Base-by-base conservation (phyloP, 2,888 invertebrate species). In the Tenodera sinensis region DNA sequence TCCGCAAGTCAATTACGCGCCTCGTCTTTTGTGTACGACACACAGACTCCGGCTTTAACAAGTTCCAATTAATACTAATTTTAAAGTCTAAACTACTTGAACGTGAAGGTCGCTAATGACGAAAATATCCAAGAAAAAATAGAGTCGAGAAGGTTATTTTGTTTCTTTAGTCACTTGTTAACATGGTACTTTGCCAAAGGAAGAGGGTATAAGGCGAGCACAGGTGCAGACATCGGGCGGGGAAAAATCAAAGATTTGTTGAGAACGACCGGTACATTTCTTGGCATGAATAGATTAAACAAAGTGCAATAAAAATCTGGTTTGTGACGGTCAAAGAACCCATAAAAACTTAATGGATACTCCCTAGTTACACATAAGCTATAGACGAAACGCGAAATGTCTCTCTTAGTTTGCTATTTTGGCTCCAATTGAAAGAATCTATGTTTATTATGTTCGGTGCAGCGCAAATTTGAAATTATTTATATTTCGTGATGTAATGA, bases 31-130 rank as follows among this genome's bases (percentile, higher is more conserved):
- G 27, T 15, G 47, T 15, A 47, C 27, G 34, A 15, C 27, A 27
- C 28, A 27, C 42, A 27, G 14, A 34, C 54, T n/a, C 15, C 27
- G 42, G n/a, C 27, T 54, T 85, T 47, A 85, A 85, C 85, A 47
- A 47, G 85, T n/a, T 28, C 54, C 85, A 85, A 85, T 85, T 85
- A 47, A n/a, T 85, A 47, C 28, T 85, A 85, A 85, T 85, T 85
- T 85, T 15, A 85, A 85, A 47, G n/a, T 28, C 47, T 85, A 85
- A 47, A 85, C 47, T n/a, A 42, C 34, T 25, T 28, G 8, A 85
- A 42, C n/a, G 47, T 27, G 47, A 47, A 8, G 28, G 54, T 71
- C 54, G 6, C 54, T 71, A 71, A 71, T 71, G 54, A 71, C 54
- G 54, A 71, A 71, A 71, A 71, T 71, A 71, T 71, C 54, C 54